Base-by-base conservation (phyloP, 2,113 vertebrate species). In the Barnardius zonarius region DNA sequence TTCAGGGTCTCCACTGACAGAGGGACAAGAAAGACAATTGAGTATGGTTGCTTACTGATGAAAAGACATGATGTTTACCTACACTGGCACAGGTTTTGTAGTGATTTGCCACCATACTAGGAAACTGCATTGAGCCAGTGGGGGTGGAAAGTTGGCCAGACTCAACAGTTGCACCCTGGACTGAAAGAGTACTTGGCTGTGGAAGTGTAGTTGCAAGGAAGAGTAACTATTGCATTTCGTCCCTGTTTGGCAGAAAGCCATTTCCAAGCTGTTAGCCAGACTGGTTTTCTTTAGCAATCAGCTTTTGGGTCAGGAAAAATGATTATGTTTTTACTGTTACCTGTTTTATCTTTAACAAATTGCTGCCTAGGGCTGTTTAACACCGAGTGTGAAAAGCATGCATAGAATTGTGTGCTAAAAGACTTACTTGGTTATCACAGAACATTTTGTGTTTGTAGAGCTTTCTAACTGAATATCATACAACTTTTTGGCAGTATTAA, bases 341-440 rank as follows among this genome's bases (percentile, higher is more conserved):
- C 78, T 91, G 70, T 91, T 94, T 90, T 94, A 81, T 91, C 90
- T 91, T 64, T 62, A 91, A 77, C 68, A 91, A 87, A 91, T 94
- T 93, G 84, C 66, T 91, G 92, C 74, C 84, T 92, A 39, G 76
- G 88, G 91, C 78, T 55, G 55, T 87, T 37, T 23, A 63, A 63
- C 37, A 57, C 43, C 10, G 31, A 78, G 30, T 52, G 28, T 83
- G 63, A 88, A 87, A 93, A 76, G n/a, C 82, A 49, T 14, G 1
- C 61, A 30, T 78, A 66, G 93, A 93, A 73, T 37, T 44, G 23
- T 54, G 17, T 69, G 80, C 83, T 82, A 11, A 33, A 89, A 72
- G 48, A 9, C 76, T 83, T 87, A 41, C 24, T 83, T 88, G 51
- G 80, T 92, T 88, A 81, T 92, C 54, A 35, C 25, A 68, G 61